A percentile compares a stretch with the other conserved stretches of the same genome.
Evolutionary conservation across 2,797 vertebrate species (phyloP).

Genomic region (Enteromius treurensis): DNA sequence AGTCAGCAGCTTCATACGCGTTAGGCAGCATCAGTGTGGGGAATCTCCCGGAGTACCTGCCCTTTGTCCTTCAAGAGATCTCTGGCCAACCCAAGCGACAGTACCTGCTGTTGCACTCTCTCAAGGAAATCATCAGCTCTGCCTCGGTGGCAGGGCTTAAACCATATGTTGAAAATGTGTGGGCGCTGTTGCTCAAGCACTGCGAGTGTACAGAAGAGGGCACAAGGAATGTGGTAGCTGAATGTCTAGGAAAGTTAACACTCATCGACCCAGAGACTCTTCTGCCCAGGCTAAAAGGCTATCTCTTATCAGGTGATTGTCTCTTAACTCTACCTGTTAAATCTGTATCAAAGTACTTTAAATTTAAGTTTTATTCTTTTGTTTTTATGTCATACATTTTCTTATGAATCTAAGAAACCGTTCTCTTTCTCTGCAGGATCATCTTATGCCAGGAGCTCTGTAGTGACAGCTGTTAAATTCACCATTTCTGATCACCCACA

Average conservation of each 20-base stretch:
- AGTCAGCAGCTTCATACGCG: conserved; percentile 95
- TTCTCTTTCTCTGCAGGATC: conserved; percentile 78
- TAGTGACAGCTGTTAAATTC: conserved; percentile 98
- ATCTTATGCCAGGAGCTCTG: conserved; percentile 95
- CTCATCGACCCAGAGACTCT: conserved; percentile 96
- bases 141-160: conserved; percentile 92
- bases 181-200: conserved; percentile 94
- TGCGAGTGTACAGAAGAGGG: conserved; percentile 98
- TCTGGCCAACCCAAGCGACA: conserved; percentile 95
- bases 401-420: not conserved
- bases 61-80: conserved; percentile 98
- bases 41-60: conserved; percentile 96
- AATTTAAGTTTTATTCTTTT: not conserved
- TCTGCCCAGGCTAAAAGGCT: conserved; percentile 94
- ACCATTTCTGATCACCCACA: conserved; percentile 98
- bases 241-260: conserved; percentile 96
- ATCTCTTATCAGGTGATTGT: conserved; percentile 90
- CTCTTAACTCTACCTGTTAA: not conserved
- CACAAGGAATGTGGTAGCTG: conserved; percentile 96
- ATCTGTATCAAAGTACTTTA: not conserved
- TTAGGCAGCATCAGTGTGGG: conserved; percentile 97
- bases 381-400: not conserved
- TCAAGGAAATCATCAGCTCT: conserved; percentile 98
- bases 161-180: conserved; percentile 96
- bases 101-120: conserved; percentile 96